phyloP scores from a whole-genome alignment of 1,140 invertebrate genomes.

The Bombus pyrosoma region DNA sequence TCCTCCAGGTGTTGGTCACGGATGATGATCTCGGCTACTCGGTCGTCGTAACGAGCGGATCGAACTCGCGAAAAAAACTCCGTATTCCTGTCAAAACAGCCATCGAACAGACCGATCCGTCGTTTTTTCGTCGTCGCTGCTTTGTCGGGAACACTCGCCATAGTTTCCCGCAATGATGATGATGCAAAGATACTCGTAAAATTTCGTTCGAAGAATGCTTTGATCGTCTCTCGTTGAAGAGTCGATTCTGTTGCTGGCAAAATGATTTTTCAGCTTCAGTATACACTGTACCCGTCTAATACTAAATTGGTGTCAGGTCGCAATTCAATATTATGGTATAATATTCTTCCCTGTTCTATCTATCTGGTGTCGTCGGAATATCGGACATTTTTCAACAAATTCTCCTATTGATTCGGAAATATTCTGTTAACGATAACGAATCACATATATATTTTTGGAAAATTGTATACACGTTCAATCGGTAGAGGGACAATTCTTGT shows the following conservation, averaged over 20 bases:
- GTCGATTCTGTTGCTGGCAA: neutral
- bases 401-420: too few relatives aligned
- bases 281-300: too few relatives aligned
- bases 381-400: too few relatives aligned
- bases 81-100: slow-evolving; percentile 78
- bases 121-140: neutral
- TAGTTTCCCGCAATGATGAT: too few relatives aligned
- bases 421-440: neutral
- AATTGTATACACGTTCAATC: too few relatives aligned
- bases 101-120: slow-evolving; percentile 9
- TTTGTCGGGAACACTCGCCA: neutral
- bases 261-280: neutral
- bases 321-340: too few relatives aligned
- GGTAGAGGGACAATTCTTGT: neutral
- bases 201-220: neutral
- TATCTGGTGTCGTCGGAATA: neutral
- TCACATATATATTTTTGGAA: neutral
- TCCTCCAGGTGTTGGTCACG: slow-evolving; percentile 80
- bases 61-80: slow-evolving; percentile 78
- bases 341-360: neutral
- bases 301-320: too few relatives aligned
- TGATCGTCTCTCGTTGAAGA: too few relatives aligned
- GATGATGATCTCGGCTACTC: slow-evolving; percentile 76
- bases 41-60: slow-evolving; percentile 76
- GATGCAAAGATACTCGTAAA: neutral